Conservation (phyloP, 2,888 invertebrate species). For the Metallyticus violacea region DNA sequence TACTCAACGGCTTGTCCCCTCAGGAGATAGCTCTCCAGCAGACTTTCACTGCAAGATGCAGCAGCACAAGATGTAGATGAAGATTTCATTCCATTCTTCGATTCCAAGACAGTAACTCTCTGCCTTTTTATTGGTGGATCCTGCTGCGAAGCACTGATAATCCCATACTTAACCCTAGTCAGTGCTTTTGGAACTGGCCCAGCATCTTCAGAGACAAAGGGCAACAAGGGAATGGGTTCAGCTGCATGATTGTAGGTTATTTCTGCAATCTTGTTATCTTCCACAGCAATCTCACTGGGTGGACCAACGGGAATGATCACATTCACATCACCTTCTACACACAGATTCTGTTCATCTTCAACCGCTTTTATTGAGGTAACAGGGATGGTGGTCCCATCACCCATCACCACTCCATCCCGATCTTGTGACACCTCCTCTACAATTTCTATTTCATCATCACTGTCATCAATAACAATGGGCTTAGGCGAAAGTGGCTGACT, state of each 20-base stretch:
- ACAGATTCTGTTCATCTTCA: background rate
- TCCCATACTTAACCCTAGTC: background rate
- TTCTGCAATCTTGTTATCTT: background rate
- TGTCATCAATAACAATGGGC: background rate
- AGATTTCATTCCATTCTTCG: background rate
- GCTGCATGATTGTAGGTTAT: background rate
- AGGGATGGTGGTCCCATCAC: background rate
- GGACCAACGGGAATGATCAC: background rate
- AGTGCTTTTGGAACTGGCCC: background rate
- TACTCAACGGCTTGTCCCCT: background rate
- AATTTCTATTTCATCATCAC: background rate
- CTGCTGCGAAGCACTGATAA: background rate
- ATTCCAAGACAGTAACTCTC: background rate
- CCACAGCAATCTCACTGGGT: background rate
- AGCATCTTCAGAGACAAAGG: background rate
- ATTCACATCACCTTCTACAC: background rate
- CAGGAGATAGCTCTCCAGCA: background rate
- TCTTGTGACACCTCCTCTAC: background rate
- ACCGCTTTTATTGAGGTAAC: background rate
- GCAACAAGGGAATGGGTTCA: background rate
- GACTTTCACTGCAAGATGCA: background rate
- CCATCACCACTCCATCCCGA: background rate
- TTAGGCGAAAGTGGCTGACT: background rate
- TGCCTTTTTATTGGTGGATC: background rate
- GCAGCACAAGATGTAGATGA: background rate